Percentiles rank a stretch among this genome's conserved stretches.
phyloP scores from a whole-genome alignment of 2,797 vertebrate genomes.

The Malacoctenus gilli region DNA sequence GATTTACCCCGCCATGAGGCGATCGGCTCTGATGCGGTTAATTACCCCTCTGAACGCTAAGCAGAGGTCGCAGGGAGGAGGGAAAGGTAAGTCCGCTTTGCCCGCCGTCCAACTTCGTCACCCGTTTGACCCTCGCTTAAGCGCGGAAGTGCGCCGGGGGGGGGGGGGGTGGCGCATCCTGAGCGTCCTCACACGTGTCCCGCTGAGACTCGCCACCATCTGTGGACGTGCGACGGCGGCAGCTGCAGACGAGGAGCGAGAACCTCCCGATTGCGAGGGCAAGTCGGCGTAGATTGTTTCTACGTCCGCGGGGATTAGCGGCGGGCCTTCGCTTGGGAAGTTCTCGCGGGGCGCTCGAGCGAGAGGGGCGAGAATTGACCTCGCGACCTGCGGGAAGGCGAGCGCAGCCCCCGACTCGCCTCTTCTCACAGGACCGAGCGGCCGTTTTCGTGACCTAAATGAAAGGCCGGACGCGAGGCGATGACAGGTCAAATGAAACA shows the following conservation, averaged over 20 bases:
- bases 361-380: slow-evolving; percentile 55
- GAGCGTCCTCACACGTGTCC: slow-evolving; percentile 36
- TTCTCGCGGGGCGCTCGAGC: slow-evolving; percentile 46
- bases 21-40: slow-evolving; percentile 55
- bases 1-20: slow-evolving; percentile 57
- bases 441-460: too few species aligned
- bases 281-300: slow-evolving; percentile 66
- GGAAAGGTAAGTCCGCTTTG: slow-evolving; percentile 60
- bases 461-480: too few species aligned
- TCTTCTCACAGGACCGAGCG: slow-evolving; percentile 25
- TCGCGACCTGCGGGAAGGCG: slow-evolving; percentile 29
- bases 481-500: too few species aligned
- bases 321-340: slow-evolving; percentile 49
- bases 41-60: slow-evolving; percentile 45
- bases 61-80: slow-evolving; percentile 22
- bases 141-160: neutral
- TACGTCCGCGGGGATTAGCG: slow-evolving; percentile 61
- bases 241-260: slow-evolving; percentile 26
- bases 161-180: slow-evolving; percentile 3
- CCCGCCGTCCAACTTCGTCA: slow-evolving; percentile 24
- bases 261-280: slow-evolving; percentile 33
- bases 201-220: neutral
- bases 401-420: slow-evolving; percentile 15
- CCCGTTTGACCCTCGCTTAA: slow-evolving; percentile 40
- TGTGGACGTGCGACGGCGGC: slow-evolving; percentile 19